Evolutionary conservation across 2,113 vertebrate species (phyloP).

Genomic region (Oceanites oceanicus): DNA sequence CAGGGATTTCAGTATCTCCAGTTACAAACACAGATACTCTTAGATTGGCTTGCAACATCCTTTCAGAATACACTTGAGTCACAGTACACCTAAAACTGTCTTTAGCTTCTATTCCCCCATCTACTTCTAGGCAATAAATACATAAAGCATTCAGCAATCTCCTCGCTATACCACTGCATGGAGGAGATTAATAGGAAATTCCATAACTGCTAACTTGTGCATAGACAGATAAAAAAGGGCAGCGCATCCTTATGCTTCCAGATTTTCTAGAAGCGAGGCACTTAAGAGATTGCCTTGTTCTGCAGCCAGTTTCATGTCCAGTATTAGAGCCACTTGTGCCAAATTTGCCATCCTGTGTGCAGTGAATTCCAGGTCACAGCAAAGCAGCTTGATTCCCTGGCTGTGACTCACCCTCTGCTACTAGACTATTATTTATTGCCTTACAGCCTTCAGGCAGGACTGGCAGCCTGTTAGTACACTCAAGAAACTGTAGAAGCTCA

Average conservation of each 20-base stretch:
- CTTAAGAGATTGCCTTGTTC: not conserved
- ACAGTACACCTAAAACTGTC: not conserved
- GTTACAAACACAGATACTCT: not conserved
- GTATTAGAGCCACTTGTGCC: not conserved
- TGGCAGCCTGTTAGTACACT: not conserved
- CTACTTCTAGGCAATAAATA: not conserved
- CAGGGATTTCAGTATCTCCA: not conserved
- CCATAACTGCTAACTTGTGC: not conserved
- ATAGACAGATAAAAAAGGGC: not conserved
- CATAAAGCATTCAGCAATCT: not conserved
- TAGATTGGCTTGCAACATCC: not conserved
- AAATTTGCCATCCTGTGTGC: not conserved
- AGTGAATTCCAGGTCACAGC: not conserved
- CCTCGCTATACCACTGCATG: not conserved
- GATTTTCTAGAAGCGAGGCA: not conserved
- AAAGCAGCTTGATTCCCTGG: not conserved
- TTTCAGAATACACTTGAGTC: not conserved
- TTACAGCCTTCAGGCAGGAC: not conserved
- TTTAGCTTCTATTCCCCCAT: not conserved
- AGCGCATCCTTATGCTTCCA: not conserved
- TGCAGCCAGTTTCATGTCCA: fast-evolving
- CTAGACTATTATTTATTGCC: not conserved
- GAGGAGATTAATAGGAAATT: not conserved
- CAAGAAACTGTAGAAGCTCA: not conserved
- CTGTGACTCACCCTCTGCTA: not conserved